Evolutionary conservation across 2,797 vertebrate genomes (phyloP), one percentile per base, ranked within the genome.

Genomic region (Chloroceryle inda): DNA sequence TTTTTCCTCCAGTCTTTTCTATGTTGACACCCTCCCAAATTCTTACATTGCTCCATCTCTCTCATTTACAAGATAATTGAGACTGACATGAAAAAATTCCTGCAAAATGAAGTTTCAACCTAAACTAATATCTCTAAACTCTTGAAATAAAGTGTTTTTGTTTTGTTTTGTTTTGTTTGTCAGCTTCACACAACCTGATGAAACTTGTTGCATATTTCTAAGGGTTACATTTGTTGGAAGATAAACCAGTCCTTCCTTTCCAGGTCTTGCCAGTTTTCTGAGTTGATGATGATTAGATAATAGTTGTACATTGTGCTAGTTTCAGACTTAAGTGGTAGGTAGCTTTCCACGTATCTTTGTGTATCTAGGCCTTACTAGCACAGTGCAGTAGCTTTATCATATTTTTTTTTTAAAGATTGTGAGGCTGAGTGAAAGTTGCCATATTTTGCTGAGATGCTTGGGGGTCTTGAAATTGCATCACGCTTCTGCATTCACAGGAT

Each of bases 401-500:
- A 4, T 50, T 29, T 42, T 76, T 71, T n/a, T 47, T 31, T 40
- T 40, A 15, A 47, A 52, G 50, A 20, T 61, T 26, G 12, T 67
- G 58, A 58, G 11, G 33, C 81, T 37, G 31, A 64, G n/a, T 62
- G 23, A 47, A 50, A 52, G 55, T 64, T 66, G 26, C 18, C 12
- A 3, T 63, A 5, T 19, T 49, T 12, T 73, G n/a, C 37, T 64
- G 63, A 84, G 47, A 29, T 89, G 29, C 19, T 37, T 87, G 21
- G 21, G n/a, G 26, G 5, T n/a, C 26, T n/a, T 71, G 52, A 74
- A 77, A 62, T 53, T 19, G 6, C 22, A 6, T 91, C 37, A 1
- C 6, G 2, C 92, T 96, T 88, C 67, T 91, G 67, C 72, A n/a
- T 91, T 92, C 74, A 66, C 95, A 99, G 99, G 99, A 99, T 26